phyloP scores from a whole-genome alignment of 1,140 invertebrate species.

The Wasmannia auropunctata region DNA sequence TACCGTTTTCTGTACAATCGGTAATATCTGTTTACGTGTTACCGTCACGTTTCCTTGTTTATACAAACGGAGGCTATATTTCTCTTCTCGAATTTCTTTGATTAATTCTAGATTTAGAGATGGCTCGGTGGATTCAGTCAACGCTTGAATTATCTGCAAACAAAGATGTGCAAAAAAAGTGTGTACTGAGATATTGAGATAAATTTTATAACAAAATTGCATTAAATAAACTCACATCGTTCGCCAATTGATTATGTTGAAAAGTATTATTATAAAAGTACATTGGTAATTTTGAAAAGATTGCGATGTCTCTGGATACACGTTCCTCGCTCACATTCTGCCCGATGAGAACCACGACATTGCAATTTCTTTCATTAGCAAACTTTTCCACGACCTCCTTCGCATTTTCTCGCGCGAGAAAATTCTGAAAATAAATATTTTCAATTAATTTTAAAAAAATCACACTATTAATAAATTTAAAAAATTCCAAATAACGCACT shows the following conservation, averaged over 20 bases:
- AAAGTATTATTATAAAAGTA: too few species aligned
- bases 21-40: conserved; percentile 88
- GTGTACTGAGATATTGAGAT: neutral
- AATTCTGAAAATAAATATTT: conserved; percentile 79
- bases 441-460: neutral
- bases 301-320: conserved; percentile 85
- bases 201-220: neutral
- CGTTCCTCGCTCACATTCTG: conserved; percentile 81
- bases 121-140: conserved; percentile 71
- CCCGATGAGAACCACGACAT: conserved; percentile 85
- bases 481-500: conserved; percentile 62
- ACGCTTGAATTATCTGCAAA: conserved; percentile 76
- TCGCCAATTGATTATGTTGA: conserved; percentile 76
- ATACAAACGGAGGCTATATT: conserved; percentile 80
- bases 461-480: neutral
- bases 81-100: conserved; percentile 68
- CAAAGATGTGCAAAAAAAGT: neutral
- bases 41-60: conserved; percentile 85
- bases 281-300: conserved; percentile 83
- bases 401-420: conserved; percentile 82
- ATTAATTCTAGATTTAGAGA: conserved; percentile 76
- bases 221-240: conserved; percentile 75
- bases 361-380: conserved; percentile 78
- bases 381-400: conserved; percentile 84
- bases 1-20: conserved; percentile 83